Evolutionary conservation across 2,888 invertebrate genomes (phyloP).

Genomic region (Rhingia campestris): DNA sequence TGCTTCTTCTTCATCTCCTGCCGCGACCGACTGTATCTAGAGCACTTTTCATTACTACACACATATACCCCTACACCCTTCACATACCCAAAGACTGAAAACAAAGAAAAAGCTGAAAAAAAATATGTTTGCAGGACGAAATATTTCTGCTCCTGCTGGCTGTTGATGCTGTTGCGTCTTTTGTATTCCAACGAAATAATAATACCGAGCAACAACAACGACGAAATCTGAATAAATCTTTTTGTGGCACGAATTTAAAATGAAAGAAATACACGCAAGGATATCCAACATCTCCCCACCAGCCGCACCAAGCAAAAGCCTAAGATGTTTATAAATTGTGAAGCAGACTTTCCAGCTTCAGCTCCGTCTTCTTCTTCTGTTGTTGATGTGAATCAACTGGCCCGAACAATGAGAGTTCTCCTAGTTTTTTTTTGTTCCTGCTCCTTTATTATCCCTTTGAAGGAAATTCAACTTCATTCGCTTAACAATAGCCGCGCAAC

Average conservation of each 20-base stretch:
- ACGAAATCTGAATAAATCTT: conserved; percentile 65
- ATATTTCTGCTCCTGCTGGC: conserved; percentile 24
- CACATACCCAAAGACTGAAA: conserved; percentile 4
- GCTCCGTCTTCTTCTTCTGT: conserved; percentile 45
- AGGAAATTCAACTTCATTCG: conserved; percentile 73
- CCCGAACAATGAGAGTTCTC: conserved; percentile 64
- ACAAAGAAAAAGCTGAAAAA: not conserved
- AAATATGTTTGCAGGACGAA: conserved; percentile 12
- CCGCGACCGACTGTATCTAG: conserved; percentile 42
- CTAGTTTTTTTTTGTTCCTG: conserved; percentile 25
- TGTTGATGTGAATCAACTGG: conserved; percentile 71
- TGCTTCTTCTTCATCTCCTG: not conserved
- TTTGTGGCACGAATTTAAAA: conserved; percentile 62
- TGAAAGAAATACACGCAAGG: conserved; percentile 61
- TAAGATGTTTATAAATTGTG: conserved; percentile 48
- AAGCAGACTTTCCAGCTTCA: conserved; percentile 31
- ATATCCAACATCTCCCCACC: conserved; percentile 22
- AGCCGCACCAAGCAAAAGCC: conserved; percentile 25
- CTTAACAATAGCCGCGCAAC: conserved; percentile 56
- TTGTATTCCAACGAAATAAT: conserved; percentile 52
- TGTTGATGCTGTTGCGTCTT: conserved; percentile 71
- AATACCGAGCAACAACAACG: conserved; percentile 1
- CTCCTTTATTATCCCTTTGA: conserved; percentile 62
- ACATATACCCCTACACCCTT: conserved; percentile 1
- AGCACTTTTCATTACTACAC: conserved; percentile 67